phyloP scores from a whole-genome alignment of 2,888 invertebrate genomes.

The Stenurella melanura region DNA sequence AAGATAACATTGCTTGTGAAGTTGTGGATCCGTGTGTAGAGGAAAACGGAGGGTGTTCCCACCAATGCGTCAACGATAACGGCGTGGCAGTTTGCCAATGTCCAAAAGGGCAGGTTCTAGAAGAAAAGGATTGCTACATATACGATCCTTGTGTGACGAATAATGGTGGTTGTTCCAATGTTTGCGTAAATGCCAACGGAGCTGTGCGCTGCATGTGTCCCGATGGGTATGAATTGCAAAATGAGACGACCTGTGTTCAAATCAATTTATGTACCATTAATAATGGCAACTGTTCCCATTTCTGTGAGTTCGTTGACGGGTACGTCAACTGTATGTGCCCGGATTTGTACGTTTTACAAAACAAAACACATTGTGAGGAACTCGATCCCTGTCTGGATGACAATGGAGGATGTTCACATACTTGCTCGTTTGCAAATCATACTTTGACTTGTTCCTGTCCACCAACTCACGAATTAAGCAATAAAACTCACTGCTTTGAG shows the following conservation, averaged over 20 bases:
- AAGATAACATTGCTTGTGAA: slow-evolving; percentile 68
- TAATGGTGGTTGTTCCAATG: slow-evolving; percentile 70
- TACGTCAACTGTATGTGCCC: slow-evolving; percentile 74
- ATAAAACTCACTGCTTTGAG: slow-evolving; percentile 69
- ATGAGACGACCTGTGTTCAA: slow-evolving; percentile 70
- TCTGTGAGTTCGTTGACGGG: slow-evolving; percentile 73
- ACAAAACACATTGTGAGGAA: slow-evolving; percentile 66
- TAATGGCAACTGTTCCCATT: slow-evolving; percentile 76
- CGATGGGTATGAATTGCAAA: slow-evolving; percentile 63
- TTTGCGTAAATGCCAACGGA: slow-evolving; percentile 70
- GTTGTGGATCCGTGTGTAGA: slow-evolving; percentile 72
- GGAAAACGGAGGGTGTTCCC: slow-evolving; percentile 70
- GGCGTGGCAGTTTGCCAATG: slow-evolving; percentile 74
- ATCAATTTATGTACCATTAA: slow-evolving; percentile 73
- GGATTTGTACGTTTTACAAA: slow-evolving; percentile 69
- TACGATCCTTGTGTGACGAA: slow-evolving; percentile 68
- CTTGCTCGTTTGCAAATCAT: slow-evolving; percentile 74
- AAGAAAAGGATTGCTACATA: slow-evolving; percentile 62
- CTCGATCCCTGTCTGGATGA: slow-evolving; percentile 75
- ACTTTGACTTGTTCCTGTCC: slow-evolving; percentile 76
- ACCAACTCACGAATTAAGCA: slow-evolving; percentile 71
- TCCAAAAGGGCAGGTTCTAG: slow-evolving; percentile 69
- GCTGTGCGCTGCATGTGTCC: slow-evolving; percentile 74
- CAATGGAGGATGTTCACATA: slow-evolving; percentile 78
- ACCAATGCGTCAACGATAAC: slow-evolving; percentile 63